phyloP scores from a whole-genome alignment of 2,888 invertebrate genomes.

The Phanerotoma sp. region DNA sequence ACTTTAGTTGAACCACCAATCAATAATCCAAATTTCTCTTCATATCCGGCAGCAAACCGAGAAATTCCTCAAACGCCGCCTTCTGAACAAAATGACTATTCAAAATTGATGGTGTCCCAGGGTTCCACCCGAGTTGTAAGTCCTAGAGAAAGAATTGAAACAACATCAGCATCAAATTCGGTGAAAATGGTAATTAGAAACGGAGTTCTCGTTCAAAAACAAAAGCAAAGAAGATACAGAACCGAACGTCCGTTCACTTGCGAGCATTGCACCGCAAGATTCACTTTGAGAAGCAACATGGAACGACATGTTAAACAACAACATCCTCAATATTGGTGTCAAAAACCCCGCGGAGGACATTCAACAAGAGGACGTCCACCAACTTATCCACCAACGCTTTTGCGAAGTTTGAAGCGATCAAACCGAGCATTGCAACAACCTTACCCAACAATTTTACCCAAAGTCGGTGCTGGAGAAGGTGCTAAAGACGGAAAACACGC shows the following conservation, averaged over 20 bases:
- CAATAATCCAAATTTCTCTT: slow-evolving; percentile 35
- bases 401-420: slow-evolving; percentile 37
- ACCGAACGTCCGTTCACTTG: slow-evolving; percentile 91
- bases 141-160: slow-evolving; percentile 40
- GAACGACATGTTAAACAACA: slow-evolving; percentile 93
- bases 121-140: slow-evolving; percentile 22
- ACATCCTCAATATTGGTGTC: slow-evolving; percentile 88
- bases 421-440: slow-evolving; percentile 30
- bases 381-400: slow-evolving; percentile 46
- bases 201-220: slow-evolving; percentile 87
- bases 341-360: slow-evolving; percentile 68
- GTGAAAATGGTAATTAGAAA: slow-evolving; percentile 91
- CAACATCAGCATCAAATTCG: slow-evolving; percentile 59
- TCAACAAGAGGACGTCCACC: slow-evolving; percentile 60
- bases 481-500: slow-evolving; percentile 54
- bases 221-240: slow-evolving; percentile 85
- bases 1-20: slow-evolving; percentile 60
- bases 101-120: slow-evolving; percentile 36
- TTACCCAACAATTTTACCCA: slow-evolving; percentile 41
- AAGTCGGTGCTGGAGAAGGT: slow-evolving; percentile 52
- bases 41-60: slow-evolving; percentile 33
- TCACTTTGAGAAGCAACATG: slow-evolving; percentile 92
- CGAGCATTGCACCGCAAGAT: slow-evolving; percentile 86
- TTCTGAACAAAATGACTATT: slow-evolving; percentile 36
- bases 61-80: slow-evolving; percentile 29